Evolutionary conservation across 2,888 invertebrate species (phyloP).

Genomic region (Cylindroiulus punctatus): DNA sequence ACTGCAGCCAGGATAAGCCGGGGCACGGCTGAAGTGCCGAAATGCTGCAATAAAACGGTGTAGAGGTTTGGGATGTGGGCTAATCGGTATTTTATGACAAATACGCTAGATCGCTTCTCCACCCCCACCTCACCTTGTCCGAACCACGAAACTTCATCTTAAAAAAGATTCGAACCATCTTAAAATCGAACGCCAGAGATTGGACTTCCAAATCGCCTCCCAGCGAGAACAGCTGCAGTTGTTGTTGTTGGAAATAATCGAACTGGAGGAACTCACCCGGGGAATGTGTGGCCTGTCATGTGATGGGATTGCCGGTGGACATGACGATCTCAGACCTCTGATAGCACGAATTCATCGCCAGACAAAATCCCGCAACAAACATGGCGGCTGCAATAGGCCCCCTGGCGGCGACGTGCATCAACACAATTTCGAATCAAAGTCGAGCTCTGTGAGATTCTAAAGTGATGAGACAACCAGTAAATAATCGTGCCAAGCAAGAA

Average conservation of each 20-base stretch:
- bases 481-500: no score
- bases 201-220: neutral
- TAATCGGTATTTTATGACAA: conserved; percentile 5
- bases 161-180: neutral
- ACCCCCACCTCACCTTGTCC: neutral
- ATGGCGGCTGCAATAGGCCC: neutral
- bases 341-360: neutral
- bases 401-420: no score
- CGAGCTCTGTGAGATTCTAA: no score
- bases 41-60: neutral
- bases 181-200: neutral
- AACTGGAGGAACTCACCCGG: neutral
- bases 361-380: neutral
- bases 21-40: neutral
- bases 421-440: no score
- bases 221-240: neutral
- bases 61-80: conserved; percentile 8
- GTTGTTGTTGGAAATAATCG: neutral
- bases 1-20: neutral
- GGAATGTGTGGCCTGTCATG: neutral
- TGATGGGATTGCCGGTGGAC: neutral
- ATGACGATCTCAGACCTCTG: neutral
- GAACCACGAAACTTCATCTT: neutral
- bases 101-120: neutral
- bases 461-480: no score